Evolutionary conservation across 1,140 invertebrate genomes (phyloP), one percentile per base, ranked within the genome.

Genomic region (Hyles vespertilio): DNA sequence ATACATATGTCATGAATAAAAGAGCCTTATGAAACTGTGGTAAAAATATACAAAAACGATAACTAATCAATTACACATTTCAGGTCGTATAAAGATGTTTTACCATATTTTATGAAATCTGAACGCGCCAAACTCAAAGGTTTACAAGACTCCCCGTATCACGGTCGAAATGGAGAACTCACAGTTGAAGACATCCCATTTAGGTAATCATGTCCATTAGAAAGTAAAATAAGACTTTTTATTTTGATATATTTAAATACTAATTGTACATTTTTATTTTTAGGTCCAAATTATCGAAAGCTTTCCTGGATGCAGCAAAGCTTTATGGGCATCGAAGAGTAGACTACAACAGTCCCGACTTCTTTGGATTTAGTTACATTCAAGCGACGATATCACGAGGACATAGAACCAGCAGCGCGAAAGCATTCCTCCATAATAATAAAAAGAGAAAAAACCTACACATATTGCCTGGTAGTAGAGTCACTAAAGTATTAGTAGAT

Each of bases 11-110:
- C n/a, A n/a, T n/a, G n/a, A n/a, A n/a, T 22, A 22, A 22, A 22
- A 22, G 2, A 22, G 22, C 2, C 22, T 22, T 22, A 22, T 2
- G 22, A 22, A 22, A 22, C 22, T 22, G 22, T 22, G 22, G 22
- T 22, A 22, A 22, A 22, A 22, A 22, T 22, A 22, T 22, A 22
- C 22, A 5, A 40, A 40, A 40, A 8, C 36, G 8, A 5, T 1
- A 0, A 40, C 36, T 40, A 1, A 40, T 8, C 8, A 2, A 40
- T 0, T 40, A 40, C 8, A 40, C 36, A 5, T 5, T 40, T 40
- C 56, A 90, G 89, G 95, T 93, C 92, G 12, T 97, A 95, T 72
- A 85, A 91, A 4, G 92, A 95, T 2, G 90, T 95, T 0, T 76
- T 95, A 5, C 93, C 92, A 0, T 95, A 94, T 73, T 95, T 92